These are phyloP conservation scores for Stomatorhinus walkeri DNA, from an alignment of 2,797 vertebrate species.

Conservation along the genomic window DNA sequence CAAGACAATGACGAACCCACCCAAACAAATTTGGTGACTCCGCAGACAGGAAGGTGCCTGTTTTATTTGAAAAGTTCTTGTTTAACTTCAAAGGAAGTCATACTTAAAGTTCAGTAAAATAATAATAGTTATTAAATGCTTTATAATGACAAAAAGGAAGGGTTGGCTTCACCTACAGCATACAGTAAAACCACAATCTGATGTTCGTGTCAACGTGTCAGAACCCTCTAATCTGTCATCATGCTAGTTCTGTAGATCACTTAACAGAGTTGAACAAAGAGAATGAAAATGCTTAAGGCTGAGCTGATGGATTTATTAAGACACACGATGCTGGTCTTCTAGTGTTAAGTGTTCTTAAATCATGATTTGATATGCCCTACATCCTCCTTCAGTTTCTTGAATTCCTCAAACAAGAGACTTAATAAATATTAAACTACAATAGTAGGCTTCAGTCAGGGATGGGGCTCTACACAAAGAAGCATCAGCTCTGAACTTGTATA, in stretches of 20 bases:
- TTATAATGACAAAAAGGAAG: constrained; percentile 5
- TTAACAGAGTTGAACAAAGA: background rate
- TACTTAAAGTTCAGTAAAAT: constrained; percentile 3
- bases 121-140: background rate
- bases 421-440: background rate
- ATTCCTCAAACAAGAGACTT: background rate
- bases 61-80: constrained; percentile 1
- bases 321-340: background rate
- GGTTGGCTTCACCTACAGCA: background rate
- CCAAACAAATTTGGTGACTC: background rate
- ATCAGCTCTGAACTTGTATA: background rate
- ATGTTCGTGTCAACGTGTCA: background rate
- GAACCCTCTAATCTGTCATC: background rate
- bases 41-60: background rate
- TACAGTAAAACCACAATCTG: background rate
- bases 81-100: background rate
- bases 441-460: background rate
- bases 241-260: background rate
- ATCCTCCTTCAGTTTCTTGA: background rate
- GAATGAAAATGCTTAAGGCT: background rate
- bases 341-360: background rate
- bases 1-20: background rate
- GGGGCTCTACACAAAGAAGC: background rate
- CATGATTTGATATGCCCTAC: background rate
- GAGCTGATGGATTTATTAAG: background rate